Evolutionary conservation across 2,888 invertebrate genomes (phyloP).

Genomic region (Agriopis marginaria): DNA sequence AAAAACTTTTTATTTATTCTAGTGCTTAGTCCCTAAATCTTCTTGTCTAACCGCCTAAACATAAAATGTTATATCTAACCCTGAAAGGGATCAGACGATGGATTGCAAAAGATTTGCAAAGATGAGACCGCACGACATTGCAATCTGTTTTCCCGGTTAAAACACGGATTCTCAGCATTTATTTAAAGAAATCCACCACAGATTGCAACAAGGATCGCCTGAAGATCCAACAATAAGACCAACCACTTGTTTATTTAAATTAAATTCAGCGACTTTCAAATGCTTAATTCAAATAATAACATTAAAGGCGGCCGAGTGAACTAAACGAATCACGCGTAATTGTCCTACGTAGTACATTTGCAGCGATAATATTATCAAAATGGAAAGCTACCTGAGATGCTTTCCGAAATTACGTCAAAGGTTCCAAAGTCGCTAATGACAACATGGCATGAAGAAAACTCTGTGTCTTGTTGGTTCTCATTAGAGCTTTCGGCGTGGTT

Average conservation of each 20-base stretch:
- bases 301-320: constrained; percentile 58
- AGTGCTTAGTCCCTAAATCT: background rate
- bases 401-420: no score
- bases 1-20: no score
- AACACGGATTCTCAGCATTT: constrained; percentile 30
- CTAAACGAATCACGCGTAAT: constrained; percentile 25
- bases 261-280: constrained; percentile 67
- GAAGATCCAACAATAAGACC: constrained; percentile 51
- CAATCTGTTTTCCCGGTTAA: constrained; percentile 12
- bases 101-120: constrained; percentile 14
- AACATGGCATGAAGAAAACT: no score
- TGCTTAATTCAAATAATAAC: constrained; percentile 79
- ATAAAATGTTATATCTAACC: background rate
- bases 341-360: constrained; percentile 17
- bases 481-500: no score
- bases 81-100: background rate
- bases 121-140: background rate
- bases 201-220: constrained; percentile 44
- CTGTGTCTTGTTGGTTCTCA: no score
- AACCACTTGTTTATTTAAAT: constrained; percentile 70
- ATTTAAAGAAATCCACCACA: constrained; percentile 26
- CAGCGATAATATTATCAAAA: background rate
- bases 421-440: no score
- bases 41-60: background rate
- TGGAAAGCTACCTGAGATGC: no score